Percentiles rank a stretch among this genome's conserved stretches.
Conservation (phyloP, 1,140 invertebrate genomes). For the Hydropsyche tenuis region DNA sequence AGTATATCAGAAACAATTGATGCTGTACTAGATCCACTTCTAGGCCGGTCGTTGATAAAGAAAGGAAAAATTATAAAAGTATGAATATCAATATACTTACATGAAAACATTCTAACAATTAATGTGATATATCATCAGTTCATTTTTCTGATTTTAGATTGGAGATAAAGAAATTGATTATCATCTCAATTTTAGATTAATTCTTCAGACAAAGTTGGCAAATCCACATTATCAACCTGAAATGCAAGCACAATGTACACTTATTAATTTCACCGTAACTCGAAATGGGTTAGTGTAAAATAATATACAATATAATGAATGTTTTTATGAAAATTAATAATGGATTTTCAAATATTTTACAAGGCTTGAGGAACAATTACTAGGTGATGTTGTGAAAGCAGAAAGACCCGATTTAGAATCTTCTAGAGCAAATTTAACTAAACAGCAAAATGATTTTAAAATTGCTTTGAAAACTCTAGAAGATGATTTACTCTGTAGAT, state of each 20-base stretch:
- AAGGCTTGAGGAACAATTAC: slow-evolving; percentile 87
- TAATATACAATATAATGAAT: background rate
- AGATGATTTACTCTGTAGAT: slow-evolving; percentile 83
- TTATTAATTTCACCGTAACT: slow-evolving; percentile 96
- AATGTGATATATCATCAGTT: too few species aligned
- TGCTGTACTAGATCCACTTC: slow-evolving; percentile 86
- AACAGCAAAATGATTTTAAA: slow-evolving; percentile 94
- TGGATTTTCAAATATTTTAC: background rate
- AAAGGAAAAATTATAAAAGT: slow-evolving; percentile 75
- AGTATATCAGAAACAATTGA: slow-evolving; percentile 90
- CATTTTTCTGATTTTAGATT: slow-evolving; percentile 65
- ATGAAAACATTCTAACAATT: slow-evolving; percentile 3
- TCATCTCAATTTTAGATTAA: slow-evolving; percentile 81
- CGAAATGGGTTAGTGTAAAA: slow-evolving; percentile 68
- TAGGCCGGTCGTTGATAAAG: slow-evolving; percentile 88
- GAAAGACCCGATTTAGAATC: slow-evolving; percentile 91
- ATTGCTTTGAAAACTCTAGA: slow-evolving; percentile 90
- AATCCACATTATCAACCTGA: slow-evolving; percentile 97
- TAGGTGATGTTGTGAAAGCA: slow-evolving; percentile 92
- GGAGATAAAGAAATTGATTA: slow-evolving; percentile 93
- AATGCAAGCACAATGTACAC: slow-evolving; percentile 93
- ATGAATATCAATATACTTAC: background rate
- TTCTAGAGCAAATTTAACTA: slow-evolving; percentile 77
- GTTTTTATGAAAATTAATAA: background rate
- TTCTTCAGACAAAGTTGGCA: slow-evolving; percentile 91